Base-by-base conservation (phyloP, 1,140 invertebrate species). In the Philopotamus ludificatus region DNA sequence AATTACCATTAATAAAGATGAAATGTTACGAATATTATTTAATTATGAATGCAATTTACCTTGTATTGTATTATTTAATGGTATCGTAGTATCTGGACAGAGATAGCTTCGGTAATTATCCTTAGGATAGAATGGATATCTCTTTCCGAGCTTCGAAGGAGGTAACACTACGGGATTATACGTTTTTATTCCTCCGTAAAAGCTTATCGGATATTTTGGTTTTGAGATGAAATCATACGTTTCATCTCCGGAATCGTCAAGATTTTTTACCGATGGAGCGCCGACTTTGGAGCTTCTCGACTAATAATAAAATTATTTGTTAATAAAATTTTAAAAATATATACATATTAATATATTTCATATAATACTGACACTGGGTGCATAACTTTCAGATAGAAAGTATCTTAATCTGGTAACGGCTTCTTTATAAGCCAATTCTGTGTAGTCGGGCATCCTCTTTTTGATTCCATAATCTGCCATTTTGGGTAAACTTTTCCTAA, bases 391-490 rank as follows among this genome's bases (percentile, higher is more conserved):
- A 1, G 87, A 85, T 57, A 92, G 75, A 66, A 91, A 83, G 74
- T 89, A 87, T 73, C 88, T 86, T 8, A 92, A 73, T 59, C 90
- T 86, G 0, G 86, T 85, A 0, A 93, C 90, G 1, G 91, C 91
- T 76, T 92, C 89, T 68, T 88, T 85, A 71, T 93, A 92, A 1
- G 89, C 89, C 57, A 87, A 80, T 71, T 92, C 90, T 0, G 89
- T 91, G 71, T 91, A 91, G 78, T 92, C 88, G 39, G 87, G 85
- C 20, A 84, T 79, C 71, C 84, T 85, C 70, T 73, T 76, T 72
- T 84, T 84, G 73, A 78, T 60, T 1, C 79, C 79, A 75, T 80
- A 80, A 0, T 80, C 79, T 54, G 73, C 75, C 75, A 80, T 75
- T 70, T 77, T 79, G n/a, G 69, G 66, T n/a, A 47, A 47, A 42